Percentiles rank a stretch among this genome's conserved stretches.
Evolutionary conservation across 2,888 invertebrate genomes (phyloP).

Genomic region (Thereva nobilitata): DNA sequence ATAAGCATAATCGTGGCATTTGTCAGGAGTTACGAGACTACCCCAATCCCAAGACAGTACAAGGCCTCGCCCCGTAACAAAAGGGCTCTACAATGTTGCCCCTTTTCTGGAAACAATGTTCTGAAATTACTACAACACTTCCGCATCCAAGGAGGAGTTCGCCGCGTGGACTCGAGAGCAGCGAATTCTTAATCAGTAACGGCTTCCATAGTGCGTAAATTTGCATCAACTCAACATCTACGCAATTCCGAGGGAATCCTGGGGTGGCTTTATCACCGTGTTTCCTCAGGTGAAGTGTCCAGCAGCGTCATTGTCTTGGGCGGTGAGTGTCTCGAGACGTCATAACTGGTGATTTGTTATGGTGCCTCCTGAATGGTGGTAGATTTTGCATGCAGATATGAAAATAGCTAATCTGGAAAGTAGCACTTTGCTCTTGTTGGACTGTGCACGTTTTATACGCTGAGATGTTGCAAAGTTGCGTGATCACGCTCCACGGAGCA

Average conservation of each 20-base stretch:
- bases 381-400: slow-evolving; percentile 24
- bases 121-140: slow-evolving; percentile 21
- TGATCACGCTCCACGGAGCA: slow-evolving; percentile 15
- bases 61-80: no score
- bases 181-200: not conserved
- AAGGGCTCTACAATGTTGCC: no score
- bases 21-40: slow-evolving; percentile 11
- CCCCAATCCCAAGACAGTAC: not conserved
- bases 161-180: not conserved
- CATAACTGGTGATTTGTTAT: slow-evolving; percentile 5
- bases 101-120: not conserved
- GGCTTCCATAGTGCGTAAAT: slow-evolving; percentile 15
- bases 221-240: not conserved
- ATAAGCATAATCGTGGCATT: slow-evolving; percentile 30
- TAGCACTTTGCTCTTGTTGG: not conserved
- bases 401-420: slow-evolving; percentile 17
- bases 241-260: no score
- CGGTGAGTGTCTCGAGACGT: no score
- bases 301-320: no score
- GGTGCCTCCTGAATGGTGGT: not conserved
- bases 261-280: no score
- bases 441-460: not conserved
- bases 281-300: no score
- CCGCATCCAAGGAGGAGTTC: not conserved
- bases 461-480: slow-evolving; percentile 10